Evolutionary conservation across 2,888 invertebrate genomes (phyloP), one percentile per base, ranked within the genome.

Genomic region (Alloplasta piceator): DNA sequence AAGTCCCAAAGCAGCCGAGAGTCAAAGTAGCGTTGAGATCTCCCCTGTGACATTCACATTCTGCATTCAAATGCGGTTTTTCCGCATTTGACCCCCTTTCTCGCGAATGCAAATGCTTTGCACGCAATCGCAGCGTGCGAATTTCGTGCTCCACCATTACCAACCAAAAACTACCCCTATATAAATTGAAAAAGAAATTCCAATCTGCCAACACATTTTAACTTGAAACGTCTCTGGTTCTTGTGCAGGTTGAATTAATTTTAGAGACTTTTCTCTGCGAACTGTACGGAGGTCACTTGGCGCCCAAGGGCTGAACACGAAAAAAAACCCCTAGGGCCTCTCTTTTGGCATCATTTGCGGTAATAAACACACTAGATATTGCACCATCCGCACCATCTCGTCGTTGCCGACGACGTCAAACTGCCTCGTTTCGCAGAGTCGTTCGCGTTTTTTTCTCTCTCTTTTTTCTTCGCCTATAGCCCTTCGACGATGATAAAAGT

Each of bases 61-160:
- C 3, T 26, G 26, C 26, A 52, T 52, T 14, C 7, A 52, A 5
- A 52, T 52, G 52, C 26, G 73, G 68, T 41, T 56, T 74, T 68
- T 52, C 46, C 64, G 60, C 14, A 68, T 75, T 79, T 74, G 68
- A 79, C 73, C 73, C 63, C 41, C 48, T 79, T 79, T 74, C 64
- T 46, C 73, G 16, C 52, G 26, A 26, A 26, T 26, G 26, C 26
- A 26, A 26, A 26, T 26, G 36, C 46, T 66, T 26, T 38, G 50
- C 61, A 60, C 60, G 64, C 14, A 14, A n/a, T 64, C 41, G 46
- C 16, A 56, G 41, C 41, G 52, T 10, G 38, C 14, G 52, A 46
- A 60, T 16, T 16, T 16, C 61, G 38, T 60, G 6, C 55, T 52
- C 9, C 52, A 12, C 14, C 6, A 16, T 12, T 5, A 5, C 5